Evolutionary conservation across 2,888 invertebrate genomes (phyloP).

Genomic region (Hymenopus coronatus): DNA sequence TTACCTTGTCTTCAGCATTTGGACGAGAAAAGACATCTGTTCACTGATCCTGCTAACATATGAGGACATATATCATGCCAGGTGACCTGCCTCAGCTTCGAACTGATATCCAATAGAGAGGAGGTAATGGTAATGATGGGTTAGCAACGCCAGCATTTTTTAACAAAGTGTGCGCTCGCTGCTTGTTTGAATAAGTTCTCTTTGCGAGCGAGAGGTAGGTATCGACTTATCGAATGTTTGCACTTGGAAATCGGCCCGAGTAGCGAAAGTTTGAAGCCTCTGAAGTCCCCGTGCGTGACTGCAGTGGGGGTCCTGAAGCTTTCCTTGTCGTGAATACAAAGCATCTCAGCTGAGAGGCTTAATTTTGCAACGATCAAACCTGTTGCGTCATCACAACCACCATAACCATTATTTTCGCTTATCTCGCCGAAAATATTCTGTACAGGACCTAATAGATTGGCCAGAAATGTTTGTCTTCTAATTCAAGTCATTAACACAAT

Average conservation of each 20-base stretch:
- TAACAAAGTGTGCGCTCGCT: neutral
- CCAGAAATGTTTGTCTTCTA: too few species aligned
- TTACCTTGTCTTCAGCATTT: too few species aligned
- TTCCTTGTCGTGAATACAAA: neutral
- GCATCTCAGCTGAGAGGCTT: neutral
- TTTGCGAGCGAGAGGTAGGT: neutral
- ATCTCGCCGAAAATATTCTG: too few species aligned
- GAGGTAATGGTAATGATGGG: neutral
- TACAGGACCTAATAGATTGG: too few species aligned
- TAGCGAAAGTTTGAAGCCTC: neutral
- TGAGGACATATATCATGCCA: too few species aligned
- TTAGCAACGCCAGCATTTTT: neutral
- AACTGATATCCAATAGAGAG: neutral
- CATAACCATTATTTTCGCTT: too few species aligned
- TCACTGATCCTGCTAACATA: too few species aligned
- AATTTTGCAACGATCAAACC: neutral
- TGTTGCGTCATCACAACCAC: neutral
- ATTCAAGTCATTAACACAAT: too few species aligned
- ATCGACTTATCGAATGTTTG: neutral
- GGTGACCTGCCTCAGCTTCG: neutral
- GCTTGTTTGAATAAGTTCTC: neutral
- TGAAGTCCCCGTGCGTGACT: neutral
- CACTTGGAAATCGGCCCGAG: neutral
- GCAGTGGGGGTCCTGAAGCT: neutral
- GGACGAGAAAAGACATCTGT: too few species aligned